phyloP scores from a whole-genome alignment of 2,113 vertebrate genomes.

The Cichladusa arquata region DNA sequence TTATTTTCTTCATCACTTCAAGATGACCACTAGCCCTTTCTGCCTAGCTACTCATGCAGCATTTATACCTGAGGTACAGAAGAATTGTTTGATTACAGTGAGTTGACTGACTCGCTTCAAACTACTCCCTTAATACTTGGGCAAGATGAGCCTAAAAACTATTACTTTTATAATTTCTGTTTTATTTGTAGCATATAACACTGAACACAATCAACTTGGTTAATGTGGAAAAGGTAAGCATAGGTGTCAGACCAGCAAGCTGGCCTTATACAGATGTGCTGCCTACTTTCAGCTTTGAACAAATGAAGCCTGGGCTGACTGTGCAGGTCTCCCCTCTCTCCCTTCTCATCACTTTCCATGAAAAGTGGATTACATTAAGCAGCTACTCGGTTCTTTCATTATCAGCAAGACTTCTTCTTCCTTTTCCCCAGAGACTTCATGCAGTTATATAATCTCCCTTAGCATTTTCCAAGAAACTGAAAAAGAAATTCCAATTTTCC shows the following conservation, averaged over 20 bases:
- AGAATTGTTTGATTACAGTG: not conserved
- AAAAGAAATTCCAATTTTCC: conserved; percentile 14
- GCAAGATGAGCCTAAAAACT: not conserved
- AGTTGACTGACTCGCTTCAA: not conserved
- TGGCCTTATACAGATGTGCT: not conserved
- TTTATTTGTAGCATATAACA: not conserved
- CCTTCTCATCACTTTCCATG: not conserved
- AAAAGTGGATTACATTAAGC: conserved; percentile 19
- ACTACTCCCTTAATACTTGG: not conserved
- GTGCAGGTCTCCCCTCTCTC: not conserved
- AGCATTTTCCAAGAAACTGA: conserved; percentile 1
- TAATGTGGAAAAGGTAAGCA: not conserved
- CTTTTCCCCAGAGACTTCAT: not conserved
- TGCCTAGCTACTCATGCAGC: not conserved
- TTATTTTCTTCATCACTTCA: not conserved
- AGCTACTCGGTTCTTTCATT: not conserved
- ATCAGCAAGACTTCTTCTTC: not conserved
- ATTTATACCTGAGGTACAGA: not conserved
- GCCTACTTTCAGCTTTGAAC: not conserved
- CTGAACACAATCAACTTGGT: not conserved
- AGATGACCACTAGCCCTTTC: not conserved
- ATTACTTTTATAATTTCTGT: not conserved
- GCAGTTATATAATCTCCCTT: conserved; percentile 23
- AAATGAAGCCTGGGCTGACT: not conserved
- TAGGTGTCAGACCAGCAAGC: not conserved